Evolutionary conservation across 2,797 vertebrate genomes (phyloP).

Genomic region (Artibeus lituratus): DNA sequence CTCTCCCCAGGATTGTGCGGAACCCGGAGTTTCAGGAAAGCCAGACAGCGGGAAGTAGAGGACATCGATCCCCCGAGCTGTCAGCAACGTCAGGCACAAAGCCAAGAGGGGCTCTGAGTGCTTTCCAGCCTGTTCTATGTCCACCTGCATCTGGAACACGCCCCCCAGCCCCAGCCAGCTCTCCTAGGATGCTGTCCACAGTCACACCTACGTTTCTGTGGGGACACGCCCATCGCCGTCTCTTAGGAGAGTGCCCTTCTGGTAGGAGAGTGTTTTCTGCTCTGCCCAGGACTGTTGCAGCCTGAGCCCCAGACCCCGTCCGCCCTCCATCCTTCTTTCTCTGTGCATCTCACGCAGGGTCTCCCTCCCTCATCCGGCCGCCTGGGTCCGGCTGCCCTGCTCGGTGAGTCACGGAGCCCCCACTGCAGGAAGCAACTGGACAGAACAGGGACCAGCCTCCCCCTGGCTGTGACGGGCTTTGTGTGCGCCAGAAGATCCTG

Average conservation of each 20-base stretch:
- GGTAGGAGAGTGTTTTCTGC: slow-evolving; percentile 37
- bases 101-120: background rate
- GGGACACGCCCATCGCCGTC: background rate
- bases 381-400: slow-evolving; percentile 29
- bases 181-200: slow-evolving; percentile 11
- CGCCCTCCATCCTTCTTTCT: slow-evolving; percentile 43
- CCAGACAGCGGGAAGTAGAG: slow-evolving; percentile 70
- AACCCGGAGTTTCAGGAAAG: background rate
- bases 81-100: slow-evolving; percentile 64
- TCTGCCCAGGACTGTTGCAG: slow-evolving; percentile 27
- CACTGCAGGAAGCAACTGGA: slow-evolving; percentile 23
- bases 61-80: slow-evolving; percentile 45
- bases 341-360: slow-evolving; percentile 49
- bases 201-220: slow-evolving; percentile 18
- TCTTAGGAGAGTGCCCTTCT: slow-evolving; percentile 10
- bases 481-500: slow-evolving; percentile 59
- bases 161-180: background rate
- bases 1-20: background rate
- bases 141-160: slow-evolving; percentile 22
- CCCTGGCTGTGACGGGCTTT: background rate
- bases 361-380: slow-evolving; percentile 32
- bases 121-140: slow-evolving; percentile 19
- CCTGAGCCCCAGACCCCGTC: slow-evolving; percentile 23
- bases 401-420: background rate
- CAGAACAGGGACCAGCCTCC: slow-evolving; percentile 48